A percentile compares a stretch with the other conserved stretches of the same genome.
These are phyloP conservation scores for Leptoclinus maculatus DNA, from an alignment of 2,797 vertebrate species.

Conservation along the genomic window DNA sequence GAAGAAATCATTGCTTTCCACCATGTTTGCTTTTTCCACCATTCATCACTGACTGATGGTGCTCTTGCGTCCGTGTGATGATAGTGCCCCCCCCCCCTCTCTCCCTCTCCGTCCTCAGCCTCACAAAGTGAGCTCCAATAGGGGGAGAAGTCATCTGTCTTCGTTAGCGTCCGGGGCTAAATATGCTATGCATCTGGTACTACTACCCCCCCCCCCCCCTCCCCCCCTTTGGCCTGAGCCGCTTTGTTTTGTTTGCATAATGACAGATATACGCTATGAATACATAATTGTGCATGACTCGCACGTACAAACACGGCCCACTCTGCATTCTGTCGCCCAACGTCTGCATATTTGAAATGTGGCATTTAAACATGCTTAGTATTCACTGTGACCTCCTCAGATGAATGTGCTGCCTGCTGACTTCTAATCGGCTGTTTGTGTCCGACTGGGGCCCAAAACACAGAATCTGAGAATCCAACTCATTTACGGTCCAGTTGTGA, in stretches of 20 bases:
- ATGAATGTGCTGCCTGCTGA: slow-evolving; percentile 53
- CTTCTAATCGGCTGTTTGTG: slow-evolving; percentile 58
- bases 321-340: slow-evolving; percentile 36
- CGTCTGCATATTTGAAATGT: slow-evolving; percentile 66
- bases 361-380: slow-evolving; percentile 69
- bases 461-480: slow-evolving; percentile 55
- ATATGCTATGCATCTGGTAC: slow-evolving; percentile 83
- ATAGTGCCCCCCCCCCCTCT: slow-evolving; percentile 71
- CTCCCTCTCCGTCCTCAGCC: slow-evolving; percentile 66
- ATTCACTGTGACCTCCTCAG: slow-evolving; percentile 68
- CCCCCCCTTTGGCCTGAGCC: slow-evolving; percentile 53
- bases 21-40: slow-evolving; percentile 50
- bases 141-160: slow-evolving; percentile 81
- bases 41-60: slow-evolving; percentile 66
- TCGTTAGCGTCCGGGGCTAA: slow-evolving; percentile 81
- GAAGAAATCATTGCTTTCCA: neutral
- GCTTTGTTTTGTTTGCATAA: slow-evolving; percentile 79
- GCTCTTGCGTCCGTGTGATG: slow-evolving; percentile 67
- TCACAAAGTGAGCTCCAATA: slow-evolving; percentile 61
- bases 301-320: slow-evolving; percentile 23
- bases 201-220: slow-evolving; percentile 45
- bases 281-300: slow-evolving; percentile 65
- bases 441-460: slow-evolving; percentile 54
- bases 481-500: slow-evolving; percentile 54
- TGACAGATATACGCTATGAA: slow-evolving; percentile 71